Evolutionary conservation across 2,113 vertebrate genomes (phyloP).

Genomic region (Melanostigma gelatinosum): DNA sequence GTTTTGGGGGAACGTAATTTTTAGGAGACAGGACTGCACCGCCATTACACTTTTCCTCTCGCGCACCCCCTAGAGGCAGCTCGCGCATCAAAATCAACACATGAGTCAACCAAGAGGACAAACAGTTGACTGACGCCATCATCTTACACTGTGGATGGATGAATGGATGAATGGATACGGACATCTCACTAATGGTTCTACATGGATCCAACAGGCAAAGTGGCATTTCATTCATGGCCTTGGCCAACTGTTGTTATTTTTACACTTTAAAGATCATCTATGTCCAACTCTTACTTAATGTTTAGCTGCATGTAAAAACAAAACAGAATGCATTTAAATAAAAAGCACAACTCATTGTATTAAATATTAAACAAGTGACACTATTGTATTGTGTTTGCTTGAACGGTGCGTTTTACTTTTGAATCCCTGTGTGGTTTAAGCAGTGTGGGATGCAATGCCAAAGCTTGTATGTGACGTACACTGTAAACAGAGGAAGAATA

Average conservation of each 20-base stretch:
- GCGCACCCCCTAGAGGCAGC: too few relatives aligned
- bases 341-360: not conserved
- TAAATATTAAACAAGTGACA: constrained; percentile 5
- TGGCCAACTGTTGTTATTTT: not conserved
- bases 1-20: too few relatives aligned
- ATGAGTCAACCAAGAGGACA: constrained; percentile 30
- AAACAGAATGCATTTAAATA: not conserved
- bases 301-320: not conserved
- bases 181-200: constrained; percentile 17
- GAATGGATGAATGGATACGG: constrained; percentile 17
- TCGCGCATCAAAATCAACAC: constrained; percentile 45
- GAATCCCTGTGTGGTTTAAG: constrained; percentile 20
- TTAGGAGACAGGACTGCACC: too few relatives aligned
- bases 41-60: too few relatives aligned
- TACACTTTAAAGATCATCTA: constrained; percentile 44
- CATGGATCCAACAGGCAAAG: not conserved
- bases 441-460: constrained; percentile 33
- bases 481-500: constrained; percentile 70
- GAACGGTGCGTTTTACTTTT: not conserved
- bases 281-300: constrained; percentile 11
- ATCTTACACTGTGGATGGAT: constrained; percentile 8
- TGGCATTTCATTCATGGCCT: constrained; percentile 18
- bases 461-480: constrained; percentile 36
- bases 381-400: constrained; percentile 3
- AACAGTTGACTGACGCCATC: constrained; percentile 41